phyloP scores from a whole-genome alignment of 2,888 invertebrate genomes.

The Eueremaeus valkanovi region DNA sequence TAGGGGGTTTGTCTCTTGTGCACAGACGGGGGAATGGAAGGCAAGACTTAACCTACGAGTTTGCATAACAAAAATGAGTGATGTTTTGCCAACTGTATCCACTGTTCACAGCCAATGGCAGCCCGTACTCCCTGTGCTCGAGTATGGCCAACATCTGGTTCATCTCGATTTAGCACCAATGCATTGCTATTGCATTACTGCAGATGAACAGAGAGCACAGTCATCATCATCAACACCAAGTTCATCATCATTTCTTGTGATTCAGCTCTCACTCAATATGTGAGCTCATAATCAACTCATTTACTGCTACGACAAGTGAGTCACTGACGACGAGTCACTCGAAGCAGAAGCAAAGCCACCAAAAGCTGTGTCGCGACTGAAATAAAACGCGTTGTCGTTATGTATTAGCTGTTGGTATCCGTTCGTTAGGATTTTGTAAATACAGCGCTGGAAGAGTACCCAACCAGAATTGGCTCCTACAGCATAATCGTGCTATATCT shows the following conservation, averaged over 20 bases:
- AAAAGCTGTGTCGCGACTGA: neutral
- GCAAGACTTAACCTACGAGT: conserved; percentile 33
- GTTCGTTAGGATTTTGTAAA: no score
- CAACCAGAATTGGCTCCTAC: conserved; percentile 6
- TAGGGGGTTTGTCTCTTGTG: conserved; percentile 20
- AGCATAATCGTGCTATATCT: neutral
- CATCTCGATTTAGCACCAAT: conserved; percentile 31
- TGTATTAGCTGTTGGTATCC: conserved; percentile 13
- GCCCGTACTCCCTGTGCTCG: neutral
- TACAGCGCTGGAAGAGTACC: neutral
- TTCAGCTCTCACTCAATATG: conserved; percentile 11
- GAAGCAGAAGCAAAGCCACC: neutral
- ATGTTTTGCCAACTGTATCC: conserved; percentile 30
- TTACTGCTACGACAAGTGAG: conserved; percentile 8
- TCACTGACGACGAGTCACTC: conserved; percentile 4
- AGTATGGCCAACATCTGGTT: conserved; percentile 35
- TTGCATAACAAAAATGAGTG: conserved; percentile 32
- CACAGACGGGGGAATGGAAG: neutral
- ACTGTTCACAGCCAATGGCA: conserved; percentile 18
- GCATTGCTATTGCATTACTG: conserved; percentile 8
- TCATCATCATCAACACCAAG: conserved; percentile 24
- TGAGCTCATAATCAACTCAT: conserved; percentile 34
- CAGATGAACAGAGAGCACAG: neutral
- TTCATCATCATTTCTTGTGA: conserved; percentile 27
- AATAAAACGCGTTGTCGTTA: conserved; percentile 16